Evolutionary conservation across 2,888 invertebrate species (phyloP).

Genomic region (Napeogenes inachia): DNA sequence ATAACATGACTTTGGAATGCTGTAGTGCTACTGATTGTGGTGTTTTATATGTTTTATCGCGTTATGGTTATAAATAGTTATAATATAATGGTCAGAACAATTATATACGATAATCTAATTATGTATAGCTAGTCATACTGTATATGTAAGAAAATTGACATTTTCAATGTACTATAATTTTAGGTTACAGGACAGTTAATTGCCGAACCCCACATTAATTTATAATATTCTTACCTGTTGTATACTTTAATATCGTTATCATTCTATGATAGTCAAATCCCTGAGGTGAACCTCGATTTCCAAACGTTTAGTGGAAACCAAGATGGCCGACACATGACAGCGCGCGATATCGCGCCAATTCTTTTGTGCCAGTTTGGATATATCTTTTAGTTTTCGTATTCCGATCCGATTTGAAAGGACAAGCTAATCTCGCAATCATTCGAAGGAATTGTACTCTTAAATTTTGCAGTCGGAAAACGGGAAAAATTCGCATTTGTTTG

Average conservation of each 20-base stretch:
- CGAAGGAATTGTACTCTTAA: slow-evolving; percentile 45
- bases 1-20: slow-evolving; percentile 64
- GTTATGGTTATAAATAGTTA: slow-evolving; percentile 15
- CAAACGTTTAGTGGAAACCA: slow-evolving; percentile 64
- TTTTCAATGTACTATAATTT: slow-evolving; percentile 14
- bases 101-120: not conserved
- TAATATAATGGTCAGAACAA: slow-evolving; percentile 9
- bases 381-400: slow-evolving; percentile 59
- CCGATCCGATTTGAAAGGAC: slow-evolving; percentile 48
- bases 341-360: slow-evolving; percentile 68
- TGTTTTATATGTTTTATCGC: slow-evolving; percentile 28
- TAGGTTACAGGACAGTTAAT: slow-evolving; percentile 8
- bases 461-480: slow-evolving; percentile 32
- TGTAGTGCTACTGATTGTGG: slow-evolving; percentile 49
- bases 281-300: slow-evolving; percentile 60
- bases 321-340: slow-evolving; percentile 59
- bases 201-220: not conserved
- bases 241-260: slow-evolving; percentile 2
- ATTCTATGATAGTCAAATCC: slow-evolving; percentile 41
- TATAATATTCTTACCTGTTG: not conserved
- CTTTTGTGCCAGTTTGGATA: slow-evolving; percentile 66
- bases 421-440: slow-evolving; percentile 43
- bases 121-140: no score
- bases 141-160: slow-evolving; percentile 10
- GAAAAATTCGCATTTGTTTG: slow-evolving; percentile 31